Conservation (phyloP, 37 sponge, comb jelly and placozoan genomes). For the Theonella swinhoei region DNA sequence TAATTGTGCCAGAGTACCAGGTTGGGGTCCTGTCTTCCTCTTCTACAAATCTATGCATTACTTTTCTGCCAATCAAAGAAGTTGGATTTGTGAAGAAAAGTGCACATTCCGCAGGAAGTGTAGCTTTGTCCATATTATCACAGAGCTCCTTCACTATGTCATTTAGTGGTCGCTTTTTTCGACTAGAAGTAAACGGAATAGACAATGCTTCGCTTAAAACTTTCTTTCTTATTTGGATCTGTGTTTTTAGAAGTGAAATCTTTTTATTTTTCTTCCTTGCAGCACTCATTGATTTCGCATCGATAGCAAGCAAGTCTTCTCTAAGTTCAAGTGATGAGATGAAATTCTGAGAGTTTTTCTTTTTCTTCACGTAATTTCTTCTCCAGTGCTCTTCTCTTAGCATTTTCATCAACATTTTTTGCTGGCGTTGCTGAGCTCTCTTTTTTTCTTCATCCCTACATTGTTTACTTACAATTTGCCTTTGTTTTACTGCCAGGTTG, state of each 20-base stretch:
- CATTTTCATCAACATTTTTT: constrained; percentile 8
- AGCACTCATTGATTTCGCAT: neutral
- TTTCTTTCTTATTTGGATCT: too few species aligned
- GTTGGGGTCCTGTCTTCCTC: neutral
- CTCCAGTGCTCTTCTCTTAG: constrained; percentile 7
- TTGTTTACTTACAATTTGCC: neutral
- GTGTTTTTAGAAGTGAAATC: constrained; percentile 3
- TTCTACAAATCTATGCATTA: constrained; percentile 24
- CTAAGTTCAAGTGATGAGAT: constrained; percentile 13
- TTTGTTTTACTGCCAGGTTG: constrained; percentile 6
- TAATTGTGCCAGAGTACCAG: constrained; percentile 36
- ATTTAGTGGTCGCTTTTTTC: constrained; percentile 8
- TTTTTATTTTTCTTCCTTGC: constrained; percentile 20
- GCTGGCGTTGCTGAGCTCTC: constrained; percentile 7
- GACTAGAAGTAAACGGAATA: constrained; percentile 27
- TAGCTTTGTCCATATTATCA: neutral
- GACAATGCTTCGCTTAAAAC: constrained; percentile 6
- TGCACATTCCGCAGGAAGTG: constrained; percentile 1
- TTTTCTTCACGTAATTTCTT: constrained; percentile 12
- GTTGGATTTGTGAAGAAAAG: neutral
- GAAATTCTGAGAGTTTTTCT: constrained; percentile 13
- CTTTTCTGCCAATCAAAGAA: constrained; percentile 29
- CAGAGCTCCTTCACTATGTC: constrained; percentile 19
- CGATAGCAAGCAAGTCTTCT: neutral
- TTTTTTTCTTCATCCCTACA: neutral